Evolutionary conservation across 2,113 vertebrate genomes (phyloP).

Genomic region (Hystrix brachyura): DNA sequence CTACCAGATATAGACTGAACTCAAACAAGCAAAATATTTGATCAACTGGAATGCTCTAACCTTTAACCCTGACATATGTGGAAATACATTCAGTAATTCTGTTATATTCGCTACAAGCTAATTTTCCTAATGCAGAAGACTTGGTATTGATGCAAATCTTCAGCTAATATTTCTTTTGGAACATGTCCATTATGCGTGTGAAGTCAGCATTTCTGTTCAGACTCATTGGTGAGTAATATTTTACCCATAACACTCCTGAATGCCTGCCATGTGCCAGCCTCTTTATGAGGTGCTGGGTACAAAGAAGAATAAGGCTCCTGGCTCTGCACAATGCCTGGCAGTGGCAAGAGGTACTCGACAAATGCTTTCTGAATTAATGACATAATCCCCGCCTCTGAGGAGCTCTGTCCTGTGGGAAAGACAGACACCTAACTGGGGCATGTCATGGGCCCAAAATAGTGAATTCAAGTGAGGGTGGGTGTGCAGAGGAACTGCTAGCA

Average conservation of each 20-base stretch:
- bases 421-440: constrained; percentile 56
- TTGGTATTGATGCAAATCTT: neutral
- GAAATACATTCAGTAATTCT: neutral
- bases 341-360: constrained; percentile 30
- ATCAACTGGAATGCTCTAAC: neutral
- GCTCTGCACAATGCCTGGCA: constrained; percentile 58
- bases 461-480: neutral
- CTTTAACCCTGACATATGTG: neutral
- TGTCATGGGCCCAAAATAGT: constrained; percentile 21
- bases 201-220: neutral
- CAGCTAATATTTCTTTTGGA: neutral
- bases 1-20: neutral
- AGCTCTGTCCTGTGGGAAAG: constrained; percentile 64
- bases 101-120: neutral
- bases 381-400: constrained; percentile 67
- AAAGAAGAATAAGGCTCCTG: constrained; percentile 56
- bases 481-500: constrained; percentile 15
- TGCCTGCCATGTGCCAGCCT: constrained; percentile 32
- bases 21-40: constrained; percentile 8
- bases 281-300: constrained; percentile 14
- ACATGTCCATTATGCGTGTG: neutral
- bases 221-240: neutral
- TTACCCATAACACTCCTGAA: neutral
- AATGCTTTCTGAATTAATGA: constrained; percentile 63
- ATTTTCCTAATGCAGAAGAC: neutral